Base-by-base conservation (phyloP, 2,888 invertebrate species). In the Diarsia mendica region DNA sequence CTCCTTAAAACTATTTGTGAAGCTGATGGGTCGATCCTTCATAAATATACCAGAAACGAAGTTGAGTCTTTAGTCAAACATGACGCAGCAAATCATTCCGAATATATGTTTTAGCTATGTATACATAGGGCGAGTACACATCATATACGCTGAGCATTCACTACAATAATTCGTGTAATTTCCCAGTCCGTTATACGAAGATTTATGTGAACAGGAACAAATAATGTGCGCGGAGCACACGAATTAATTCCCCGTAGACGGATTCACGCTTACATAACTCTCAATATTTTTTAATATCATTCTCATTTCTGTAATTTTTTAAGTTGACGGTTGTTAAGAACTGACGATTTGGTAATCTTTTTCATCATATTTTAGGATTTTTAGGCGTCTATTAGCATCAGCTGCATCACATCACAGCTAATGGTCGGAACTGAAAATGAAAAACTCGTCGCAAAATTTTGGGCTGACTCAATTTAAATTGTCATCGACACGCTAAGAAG, bases 171-270 rank as follows among this genome's bases (percentile, higher is more conserved):
- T 72, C 64, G 67, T 69, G 77, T 76, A 83, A 86, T 87, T 80
- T 75, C 64, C 65, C 67, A 67, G 66, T 61, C 55, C 79, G 79
- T 78, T 80, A 71, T 75, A 63, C 64, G 60, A 85, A 79, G 84
- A 86, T 88, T 82, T 77, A 86, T 88, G 82, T 76, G 82, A 84
- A 78, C 80, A 71, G 78, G 79, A 86, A 88, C 86, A 87, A 84
- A 86, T 86, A 80, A 86, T 79, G 78, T 88, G 77, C 72, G 66
- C 78, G 20, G 70, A 75, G 78, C 70, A 80, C 77, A 81, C 70
- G 82, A 86, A 80, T 86, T 86, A 88, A 84, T 88, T 84, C 76
- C 70, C 74, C 72, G 80, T 84, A 75, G 84, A 84, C 88, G 84
- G 77, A 86, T 87, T 86, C 79, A 78, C 86, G 86, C 70, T 82